A percentile compares a stretch with the other conserved stretches of the same genome.
These are phyloP conservation scores for Galleria mellonella DNA, from an alignment of 1,140 invertebrate species.

Conservation along the genomic window DNA sequence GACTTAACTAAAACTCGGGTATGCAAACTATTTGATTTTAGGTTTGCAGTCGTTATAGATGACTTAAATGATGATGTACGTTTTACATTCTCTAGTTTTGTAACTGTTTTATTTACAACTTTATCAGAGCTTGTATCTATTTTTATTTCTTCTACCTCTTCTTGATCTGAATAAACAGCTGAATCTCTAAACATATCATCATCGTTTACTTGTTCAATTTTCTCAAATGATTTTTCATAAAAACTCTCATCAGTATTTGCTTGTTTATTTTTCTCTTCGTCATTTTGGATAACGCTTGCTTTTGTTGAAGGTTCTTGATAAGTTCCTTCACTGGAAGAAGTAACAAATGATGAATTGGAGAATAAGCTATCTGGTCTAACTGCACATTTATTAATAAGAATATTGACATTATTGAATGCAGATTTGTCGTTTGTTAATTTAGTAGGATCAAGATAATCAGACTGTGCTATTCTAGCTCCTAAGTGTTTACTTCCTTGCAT, in stretches of 20 bases:
- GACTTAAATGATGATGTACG: constrained; percentile 36
- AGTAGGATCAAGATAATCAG: constrained; percentile 88
- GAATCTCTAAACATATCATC: constrained; percentile 86
- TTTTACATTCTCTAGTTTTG: constrained; percentile 45
- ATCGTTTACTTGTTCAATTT: constrained; percentile 78
- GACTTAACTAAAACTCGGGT: constrained; percentile 25
- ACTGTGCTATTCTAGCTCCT: constrained; percentile 89
- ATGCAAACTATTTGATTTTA: constrained; percentile 29
- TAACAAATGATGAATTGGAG: constrained; percentile 76
- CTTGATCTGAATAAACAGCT: constrained; percentile 87
- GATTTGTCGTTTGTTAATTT: constrained; percentile 75
- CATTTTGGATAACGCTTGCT: constrained; percentile 10
- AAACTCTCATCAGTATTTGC: constrained; percentile 77
- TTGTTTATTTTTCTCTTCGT: constrained; percentile 11
- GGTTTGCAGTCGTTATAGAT: constrained; percentile 23
- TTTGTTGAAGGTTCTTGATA: constrained; percentile 48
- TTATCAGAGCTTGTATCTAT: constrained; percentile 21
- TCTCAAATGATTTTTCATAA: constrained; percentile 85
- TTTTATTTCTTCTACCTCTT: constrained; percentile 47
- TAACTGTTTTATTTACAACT: constrained; percentile 34
- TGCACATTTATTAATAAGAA: constrained; percentile 73
- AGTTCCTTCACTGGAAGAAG: constrained; percentile 77
- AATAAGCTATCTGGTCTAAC: constrained; percentile 69
- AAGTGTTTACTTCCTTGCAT: constrained; percentile 87
- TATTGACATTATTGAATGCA: constrained; percentile 57